Base-by-base conservation (phyloP, 2,797 vertebrate genomes). In the Chaetodon trifasciatus region DNA sequence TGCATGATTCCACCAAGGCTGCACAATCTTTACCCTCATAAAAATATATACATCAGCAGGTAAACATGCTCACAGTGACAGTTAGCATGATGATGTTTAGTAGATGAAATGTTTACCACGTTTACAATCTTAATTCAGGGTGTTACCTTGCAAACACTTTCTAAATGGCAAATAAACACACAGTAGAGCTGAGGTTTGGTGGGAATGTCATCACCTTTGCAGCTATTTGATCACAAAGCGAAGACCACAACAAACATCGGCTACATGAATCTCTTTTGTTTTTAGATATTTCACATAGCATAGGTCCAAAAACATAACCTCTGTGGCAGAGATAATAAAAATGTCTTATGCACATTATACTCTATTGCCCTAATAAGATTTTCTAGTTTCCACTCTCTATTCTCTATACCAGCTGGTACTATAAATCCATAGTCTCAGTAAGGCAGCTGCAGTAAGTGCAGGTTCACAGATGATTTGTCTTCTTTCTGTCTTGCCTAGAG, bases 391-490 rank as follows among this genome's bases (percentile, higher is more conserved):
- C 40, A 52, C 37, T 39, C 6, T 24, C 5, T 23, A 1, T 40
- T 60, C 17, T 62, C 4, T 62, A 3, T 40, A 37, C 39, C 46
- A 32, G 44, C 16, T 50, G 44, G 13, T 24, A 28, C n/a, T 50
- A 67, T 49, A 74, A 64, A 71, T 79, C 46, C 77, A 12, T 56
- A 39, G 24, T 23, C 24, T 28, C 64, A 66, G 74, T 49, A 8
- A 61, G 64, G 13, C 72, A 76, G 61, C 55, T 15, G 28, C 49
- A 47, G 42, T 57, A 53, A 76, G 71, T 74, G 49, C 40, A 49
- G 39, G 35, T 71, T 75, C 70, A 72, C 19, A 57, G 32, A 69
- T 53, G 53, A 81, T 77, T 73, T 53, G 64, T 83, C 68, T 85
- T 70, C 52, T 70, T 16, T 66, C 42, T 55, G 61, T 83, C 64